A percentile compares a stretch with the other conserved stretches of the same genome.
phyloP scores from a whole-genome alignment of 2,797 vertebrate species.

The Taenioides sp. region DNA sequence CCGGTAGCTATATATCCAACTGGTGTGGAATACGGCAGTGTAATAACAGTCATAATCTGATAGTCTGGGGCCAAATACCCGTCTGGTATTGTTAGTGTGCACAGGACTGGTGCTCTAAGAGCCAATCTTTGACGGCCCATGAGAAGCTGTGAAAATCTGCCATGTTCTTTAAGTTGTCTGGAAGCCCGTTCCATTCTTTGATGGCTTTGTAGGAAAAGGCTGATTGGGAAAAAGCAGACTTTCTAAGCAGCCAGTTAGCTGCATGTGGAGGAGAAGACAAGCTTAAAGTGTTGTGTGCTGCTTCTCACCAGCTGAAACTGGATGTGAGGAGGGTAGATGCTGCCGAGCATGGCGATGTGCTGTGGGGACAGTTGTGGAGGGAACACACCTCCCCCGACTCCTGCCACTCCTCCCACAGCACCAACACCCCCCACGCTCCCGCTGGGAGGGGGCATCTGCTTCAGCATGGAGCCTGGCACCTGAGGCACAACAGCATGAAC shows the following conservation, averaged over 20 bases:
- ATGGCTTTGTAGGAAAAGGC: too few relatives aligned
- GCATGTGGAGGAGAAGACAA: not conserved
- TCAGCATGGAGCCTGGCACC: slow-evolving; percentile 96
- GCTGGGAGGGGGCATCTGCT: slow-evolving; percentile 94
- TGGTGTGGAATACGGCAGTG: too few relatives aligned
- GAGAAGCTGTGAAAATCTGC: too few relatives aligned
- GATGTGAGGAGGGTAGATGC: slow-evolving; percentile 94
- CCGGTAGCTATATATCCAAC: too few relatives aligned
- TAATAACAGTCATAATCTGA: too few relatives aligned
- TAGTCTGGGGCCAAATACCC: too few relatives aligned
- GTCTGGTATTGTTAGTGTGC: too few relatives aligned
- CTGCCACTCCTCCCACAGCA: slow-evolving; percentile 76
- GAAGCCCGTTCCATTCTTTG: too few relatives aligned
- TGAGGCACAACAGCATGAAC: slow-evolving; percentile 61
- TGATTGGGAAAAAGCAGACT: too few relatives aligned
- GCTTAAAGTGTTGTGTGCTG: slow-evolving; percentile 1
- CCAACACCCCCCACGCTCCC: slow-evolving; percentile 84
- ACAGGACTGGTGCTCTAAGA: too few relatives aligned
- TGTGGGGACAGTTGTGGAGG: slow-evolving; percentile 95
- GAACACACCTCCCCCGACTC: slow-evolving; percentile 78
- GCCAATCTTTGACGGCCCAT: too few relatives aligned
- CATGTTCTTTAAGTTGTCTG: too few relatives aligned
- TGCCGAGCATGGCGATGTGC: slow-evolving; percentile 98
- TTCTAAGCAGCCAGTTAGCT: not conserved
- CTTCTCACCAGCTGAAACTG: slow-evolving; percentile 95